Evolutionary conservation across 2,888 invertebrate genomes (phyloP).

Genomic region (Alviniconcha strummeri): DNA sequence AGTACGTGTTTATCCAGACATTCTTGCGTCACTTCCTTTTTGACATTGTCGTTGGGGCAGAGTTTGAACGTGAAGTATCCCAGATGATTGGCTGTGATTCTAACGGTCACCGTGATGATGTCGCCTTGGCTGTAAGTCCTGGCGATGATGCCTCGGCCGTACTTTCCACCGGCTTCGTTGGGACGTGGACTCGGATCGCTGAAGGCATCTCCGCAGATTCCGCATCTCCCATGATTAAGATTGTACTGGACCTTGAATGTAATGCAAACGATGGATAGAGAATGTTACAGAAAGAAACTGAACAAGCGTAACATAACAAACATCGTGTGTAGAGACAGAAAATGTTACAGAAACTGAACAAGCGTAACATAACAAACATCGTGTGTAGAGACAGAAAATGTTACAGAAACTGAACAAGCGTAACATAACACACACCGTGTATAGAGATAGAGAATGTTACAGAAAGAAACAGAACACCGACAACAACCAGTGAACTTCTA

Average conservation of each 20-base stretch:
- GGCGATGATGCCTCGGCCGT: constrained; percentile 66
- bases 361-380: too few relatives aligned
- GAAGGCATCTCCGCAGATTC: constrained; percentile 41
- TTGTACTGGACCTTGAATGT: constrained; percentile 32
- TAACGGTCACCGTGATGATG: constrained; percentile 33
- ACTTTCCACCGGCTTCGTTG: constrained; percentile 47
- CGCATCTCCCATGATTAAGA: constrained; percentile 35
- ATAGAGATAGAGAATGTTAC: too few relatives aligned
- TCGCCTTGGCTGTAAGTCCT: constrained; percentile 53
- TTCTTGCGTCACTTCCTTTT: constrained; percentile 36
- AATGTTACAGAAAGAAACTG: too few relatives aligned
- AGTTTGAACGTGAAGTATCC: constrained; percentile 44
- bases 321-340: too few relatives aligned
- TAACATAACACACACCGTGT: too few relatives aligned
- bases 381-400: too few relatives aligned
- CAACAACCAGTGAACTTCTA: too few relatives aligned
- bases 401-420: too few relatives aligned
- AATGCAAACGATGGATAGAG: too few relatives aligned
- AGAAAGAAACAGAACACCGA: too few relatives aligned
- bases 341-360: too few relatives aligned
- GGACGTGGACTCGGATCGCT: constrained; percentile 18
- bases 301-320: too few relatives aligned
- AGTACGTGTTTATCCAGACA: constrained; percentile 38
- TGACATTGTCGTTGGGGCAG: constrained; percentile 37
- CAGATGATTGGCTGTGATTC: constrained; percentile 41